Percentiles rank a stretch among this genome's conserved stretches.
Conservation (phyloP, 2,797 vertebrate genomes). For the Halcyon badia region DNA sequence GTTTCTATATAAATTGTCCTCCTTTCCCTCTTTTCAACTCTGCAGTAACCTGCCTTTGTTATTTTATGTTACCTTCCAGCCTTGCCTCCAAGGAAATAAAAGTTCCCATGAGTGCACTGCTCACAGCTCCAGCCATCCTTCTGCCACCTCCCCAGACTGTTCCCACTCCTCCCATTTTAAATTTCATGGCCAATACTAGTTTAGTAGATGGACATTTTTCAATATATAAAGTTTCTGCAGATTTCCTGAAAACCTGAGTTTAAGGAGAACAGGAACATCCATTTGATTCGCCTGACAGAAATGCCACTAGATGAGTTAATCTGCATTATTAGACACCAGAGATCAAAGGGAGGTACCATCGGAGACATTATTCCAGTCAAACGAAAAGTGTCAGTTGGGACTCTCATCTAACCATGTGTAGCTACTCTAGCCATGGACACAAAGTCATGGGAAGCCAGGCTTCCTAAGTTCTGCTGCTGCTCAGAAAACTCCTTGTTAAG, state of each 20-base stretch:
- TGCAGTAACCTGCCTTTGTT: not conserved
- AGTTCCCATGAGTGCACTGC: not conserved
- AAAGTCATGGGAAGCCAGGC: not conserved
- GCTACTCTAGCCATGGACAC: not conserved
- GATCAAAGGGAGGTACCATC: not conserved
- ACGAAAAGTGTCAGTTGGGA: not conserved
- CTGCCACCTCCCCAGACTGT: accelerated
- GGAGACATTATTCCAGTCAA: not conserved
- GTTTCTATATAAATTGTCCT: not conserved
- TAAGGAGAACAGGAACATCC: not conserved
- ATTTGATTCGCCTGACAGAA: not conserved
- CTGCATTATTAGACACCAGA: not conserved
- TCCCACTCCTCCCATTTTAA: accelerated
- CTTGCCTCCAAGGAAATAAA: not conserved
- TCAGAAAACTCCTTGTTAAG: not conserved
- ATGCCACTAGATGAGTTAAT: accelerated
- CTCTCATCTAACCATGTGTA: not conserved
- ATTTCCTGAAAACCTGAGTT: not conserved
- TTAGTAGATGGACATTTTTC: not conserved
- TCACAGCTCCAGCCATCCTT: not conserved
- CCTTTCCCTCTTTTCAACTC: not conserved
- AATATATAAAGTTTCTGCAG: not conserved
- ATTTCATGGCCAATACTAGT: not conserved
- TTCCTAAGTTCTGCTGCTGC: not conserved
- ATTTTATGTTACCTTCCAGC: not conserved